These are phyloP conservation scores for Sciaenops ocellatus DNA, from an alignment of 2,797 vertebrate species.

Conservation along the genomic window DNA sequence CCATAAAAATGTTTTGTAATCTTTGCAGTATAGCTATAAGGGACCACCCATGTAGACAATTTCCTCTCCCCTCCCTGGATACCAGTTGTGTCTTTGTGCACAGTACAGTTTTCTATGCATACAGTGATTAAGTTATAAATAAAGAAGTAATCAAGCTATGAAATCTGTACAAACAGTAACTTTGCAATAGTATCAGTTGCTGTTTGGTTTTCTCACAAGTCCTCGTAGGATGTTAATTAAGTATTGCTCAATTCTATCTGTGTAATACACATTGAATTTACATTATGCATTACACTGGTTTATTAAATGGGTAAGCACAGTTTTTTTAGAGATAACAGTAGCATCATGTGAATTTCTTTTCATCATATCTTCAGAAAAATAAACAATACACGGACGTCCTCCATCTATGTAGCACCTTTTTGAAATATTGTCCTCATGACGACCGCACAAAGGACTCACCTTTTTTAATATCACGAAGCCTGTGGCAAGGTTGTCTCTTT, in stretches of 20 bases:
- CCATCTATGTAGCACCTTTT: background rate
- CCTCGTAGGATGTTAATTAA: background rate
- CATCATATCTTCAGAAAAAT: background rate
- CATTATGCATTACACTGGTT: background rate
- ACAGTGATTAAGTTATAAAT: constrained; percentile 19
- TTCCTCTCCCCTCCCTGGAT: constrained; percentile 58
- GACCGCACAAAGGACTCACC: constrained; percentile 40
- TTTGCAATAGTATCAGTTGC: background rate
- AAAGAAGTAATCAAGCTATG: constrained; percentile 24
- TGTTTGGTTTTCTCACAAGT: constrained; percentile 10
- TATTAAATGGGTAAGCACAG: background rate
- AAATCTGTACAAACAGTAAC: constrained; percentile 10
- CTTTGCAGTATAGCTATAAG: constrained; percentile 47
- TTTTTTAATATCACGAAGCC: constrained; percentile 37
- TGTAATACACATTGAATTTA: constrained; percentile 5
- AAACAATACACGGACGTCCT: background rate
- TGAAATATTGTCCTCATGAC: constrained; percentile 36
- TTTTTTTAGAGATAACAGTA: background rate
- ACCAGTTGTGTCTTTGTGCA: constrained; percentile 44
- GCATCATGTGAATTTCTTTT: background rate
- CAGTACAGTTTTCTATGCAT: constrained; percentile 12
- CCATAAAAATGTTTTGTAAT: constrained; percentile 40
- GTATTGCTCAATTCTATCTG: background rate
- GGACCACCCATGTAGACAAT: constrained; percentile 63
- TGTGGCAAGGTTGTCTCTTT: constrained; percentile 53